These are phyloP conservation scores for Steinernema khuongi DNA, from an alignment of 1,140 invertebrate genomes.

Conservation along the genomic window DNA sequence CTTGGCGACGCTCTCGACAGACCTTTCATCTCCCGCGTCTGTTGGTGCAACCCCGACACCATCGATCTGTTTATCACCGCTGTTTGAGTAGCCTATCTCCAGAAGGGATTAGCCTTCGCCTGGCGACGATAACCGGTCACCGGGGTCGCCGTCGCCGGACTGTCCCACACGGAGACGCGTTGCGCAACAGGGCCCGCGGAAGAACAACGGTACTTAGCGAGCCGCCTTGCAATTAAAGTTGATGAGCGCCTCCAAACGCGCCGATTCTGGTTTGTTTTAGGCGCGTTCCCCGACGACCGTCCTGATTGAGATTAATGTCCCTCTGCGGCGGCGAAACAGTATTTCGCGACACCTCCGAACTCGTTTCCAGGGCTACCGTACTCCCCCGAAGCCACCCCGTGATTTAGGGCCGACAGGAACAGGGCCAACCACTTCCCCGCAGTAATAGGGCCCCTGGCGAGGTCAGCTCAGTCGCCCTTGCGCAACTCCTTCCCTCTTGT, in stretches of 20 bases:
- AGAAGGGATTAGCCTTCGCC: neutral
- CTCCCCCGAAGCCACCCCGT: neutral
- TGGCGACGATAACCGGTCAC: neutral
- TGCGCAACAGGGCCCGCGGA: neutral
- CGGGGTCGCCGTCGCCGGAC: no score
- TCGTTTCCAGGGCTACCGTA: neutral
- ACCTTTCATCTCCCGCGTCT: neutral
- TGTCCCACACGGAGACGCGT: neutral
- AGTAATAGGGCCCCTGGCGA: neutral
- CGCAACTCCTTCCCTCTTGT: neutral
- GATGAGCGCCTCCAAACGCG: neutral
- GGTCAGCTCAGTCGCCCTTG: neutral
- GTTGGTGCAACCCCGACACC: neutral
- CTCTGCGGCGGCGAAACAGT: neutral
- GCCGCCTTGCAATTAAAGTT: constrained; percentile 14
- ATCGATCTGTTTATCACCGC: neutral
- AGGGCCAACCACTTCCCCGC: neutral
- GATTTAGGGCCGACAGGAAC: neutral
- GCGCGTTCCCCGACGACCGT: neutral
- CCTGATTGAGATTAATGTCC: neutral
- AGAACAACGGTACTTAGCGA: neutral
- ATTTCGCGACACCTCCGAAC: neutral
- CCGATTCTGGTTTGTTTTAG: neutral
- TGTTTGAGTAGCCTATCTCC: neutral
- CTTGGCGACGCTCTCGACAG: neutral